phyloP scores from a whole-genome alignment of 2,888 invertebrate genomes.

The Fragum sueziense region DNA sequence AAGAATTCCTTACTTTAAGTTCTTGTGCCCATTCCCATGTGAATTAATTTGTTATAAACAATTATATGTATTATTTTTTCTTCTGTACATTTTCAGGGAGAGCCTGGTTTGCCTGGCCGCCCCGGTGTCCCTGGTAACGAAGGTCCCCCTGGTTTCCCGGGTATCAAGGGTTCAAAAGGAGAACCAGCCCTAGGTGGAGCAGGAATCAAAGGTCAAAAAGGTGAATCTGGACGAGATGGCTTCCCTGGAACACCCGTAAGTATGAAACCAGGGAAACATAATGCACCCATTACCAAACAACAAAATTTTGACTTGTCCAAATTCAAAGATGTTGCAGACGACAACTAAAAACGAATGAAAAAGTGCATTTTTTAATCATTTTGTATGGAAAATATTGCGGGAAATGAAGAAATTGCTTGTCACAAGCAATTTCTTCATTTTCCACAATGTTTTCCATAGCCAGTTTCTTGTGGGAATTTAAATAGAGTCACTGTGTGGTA shows the following conservation, averaged over 20 bases:
- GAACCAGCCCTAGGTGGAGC: constrained; percentile 81
- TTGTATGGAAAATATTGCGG: neutral
- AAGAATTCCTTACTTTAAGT: neutral
- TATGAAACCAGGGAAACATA: too few species aligned
- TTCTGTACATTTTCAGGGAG: constrained; percentile 51
- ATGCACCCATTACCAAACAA: too few species aligned
- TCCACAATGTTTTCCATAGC: too few species aligned
- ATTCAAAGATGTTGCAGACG: too few species aligned
- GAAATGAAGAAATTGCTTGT: neutral
- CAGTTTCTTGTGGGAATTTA: too few species aligned
- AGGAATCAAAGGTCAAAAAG: constrained; percentile 82
- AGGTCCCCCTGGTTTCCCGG: constrained; percentile 74
- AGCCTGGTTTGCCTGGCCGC: constrained; percentile 76
- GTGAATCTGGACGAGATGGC: constrained; percentile 78
- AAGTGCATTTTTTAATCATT: too few species aligned
- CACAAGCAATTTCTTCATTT: neutral
- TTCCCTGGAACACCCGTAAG: constrained; percentile 70
- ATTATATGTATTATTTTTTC: too few species aligned
- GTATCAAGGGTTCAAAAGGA: constrained; percentile 84
- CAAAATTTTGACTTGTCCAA: too few species aligned
- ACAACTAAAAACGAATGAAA: too few species aligned
- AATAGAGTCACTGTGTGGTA: too few species aligned
- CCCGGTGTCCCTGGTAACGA: constrained; percentile 74
- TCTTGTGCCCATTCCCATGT: too few species aligned
- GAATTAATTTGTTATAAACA: too few species aligned